Evolutionary conservation across 2,113 vertebrate genomes (phyloP).

Genomic region (Girardinichthys multiradiatus): DNA sequence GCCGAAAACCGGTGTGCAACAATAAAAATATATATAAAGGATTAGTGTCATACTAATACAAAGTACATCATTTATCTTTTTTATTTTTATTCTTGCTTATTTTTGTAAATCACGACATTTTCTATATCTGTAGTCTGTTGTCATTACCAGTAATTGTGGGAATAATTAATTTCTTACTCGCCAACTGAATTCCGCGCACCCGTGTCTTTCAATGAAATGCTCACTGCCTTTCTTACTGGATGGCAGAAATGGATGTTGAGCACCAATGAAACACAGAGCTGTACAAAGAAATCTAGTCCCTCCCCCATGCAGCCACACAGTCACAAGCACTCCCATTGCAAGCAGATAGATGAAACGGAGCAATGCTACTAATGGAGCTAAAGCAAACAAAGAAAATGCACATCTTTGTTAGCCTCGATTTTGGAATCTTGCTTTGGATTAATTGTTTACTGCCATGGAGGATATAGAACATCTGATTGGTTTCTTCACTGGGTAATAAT

Average conservation of each 20-base stretch:
- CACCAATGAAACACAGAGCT: slow-evolving; percentile 76
- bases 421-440: slow-evolving; percentile 14
- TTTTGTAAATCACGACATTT: background rate
- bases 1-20: too few species aligned
- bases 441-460: slow-evolving; percentile 17
- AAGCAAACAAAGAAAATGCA: background rate
- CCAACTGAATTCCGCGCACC: background rate
- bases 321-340: slow-evolving; percentile 56
- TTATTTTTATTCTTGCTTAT: background rate
- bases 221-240: slow-evolving; percentile 62
- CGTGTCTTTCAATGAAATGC: slow-evolving; percentile 37
- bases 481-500: slow-evolving; percentile 31
- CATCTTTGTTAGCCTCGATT: background rate
- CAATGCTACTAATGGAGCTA: slow-evolving; percentile 6
- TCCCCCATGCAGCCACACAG: slow-evolving; percentile 70
- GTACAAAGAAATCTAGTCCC: slow-evolving; percentile 81
- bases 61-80: too few species aligned
- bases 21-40: too few species aligned
- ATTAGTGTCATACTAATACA: background rate
- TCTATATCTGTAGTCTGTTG: background rate
- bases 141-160: fast-evolving
- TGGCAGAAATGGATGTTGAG: slow-evolving; percentile 47
- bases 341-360: slow-evolving; percentile 38
- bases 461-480: background rate
- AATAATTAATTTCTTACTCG: background rate